Evolutionary conservation across 2,888 invertebrate genomes (phyloP), one percentile per base, ranked within the genome.

Genomic region (Amphipyra berbera): DNA sequence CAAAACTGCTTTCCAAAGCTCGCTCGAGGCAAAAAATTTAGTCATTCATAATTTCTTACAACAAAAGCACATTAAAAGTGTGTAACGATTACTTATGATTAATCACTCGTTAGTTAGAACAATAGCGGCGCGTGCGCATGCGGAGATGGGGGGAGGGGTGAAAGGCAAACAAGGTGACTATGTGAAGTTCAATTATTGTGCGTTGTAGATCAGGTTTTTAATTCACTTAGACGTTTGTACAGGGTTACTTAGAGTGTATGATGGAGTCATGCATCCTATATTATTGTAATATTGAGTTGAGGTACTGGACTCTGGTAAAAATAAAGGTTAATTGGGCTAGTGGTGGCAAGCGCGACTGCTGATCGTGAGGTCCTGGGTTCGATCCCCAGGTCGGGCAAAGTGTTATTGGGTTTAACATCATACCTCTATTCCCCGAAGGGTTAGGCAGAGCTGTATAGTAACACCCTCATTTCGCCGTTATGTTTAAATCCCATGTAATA

Each of bases 71-170:
- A 38, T 47, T 48, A 61, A 54, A 37, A 7, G 6, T n/a, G 21
- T 42, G 48, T 35, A 53, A 62, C 30, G 48, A 40, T 48, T 33
- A 38, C 13, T 38, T 40, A 54, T 59, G 55, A 71, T 65, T 61
- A 68, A 65, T 74, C 48, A 60, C 14, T 47, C 7, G 41, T 61
- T 47, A 7, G 44, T 59, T 45, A 63, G 57, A 77, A 76, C 72
- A 77, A 77, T 67, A 63, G 52, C 55, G 58, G 60, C 64, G 73
- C 67, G 73, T 70, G 75, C 62, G 69, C 76, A 45, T 0, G 40
- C 7, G 4, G 2, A 10, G 9, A 1, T 5, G 10, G 7, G 33
- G 21, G 10, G 38, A 14, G 50, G 46, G 44, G 45, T 10, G 47
- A 53, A 61, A 65, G 69, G 72, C 59, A 58, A 65, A 49, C 73